Evolutionary conservation across 2,797 vertebrate species (phyloP).

Genomic region (Aphelocoma californica): DNA sequence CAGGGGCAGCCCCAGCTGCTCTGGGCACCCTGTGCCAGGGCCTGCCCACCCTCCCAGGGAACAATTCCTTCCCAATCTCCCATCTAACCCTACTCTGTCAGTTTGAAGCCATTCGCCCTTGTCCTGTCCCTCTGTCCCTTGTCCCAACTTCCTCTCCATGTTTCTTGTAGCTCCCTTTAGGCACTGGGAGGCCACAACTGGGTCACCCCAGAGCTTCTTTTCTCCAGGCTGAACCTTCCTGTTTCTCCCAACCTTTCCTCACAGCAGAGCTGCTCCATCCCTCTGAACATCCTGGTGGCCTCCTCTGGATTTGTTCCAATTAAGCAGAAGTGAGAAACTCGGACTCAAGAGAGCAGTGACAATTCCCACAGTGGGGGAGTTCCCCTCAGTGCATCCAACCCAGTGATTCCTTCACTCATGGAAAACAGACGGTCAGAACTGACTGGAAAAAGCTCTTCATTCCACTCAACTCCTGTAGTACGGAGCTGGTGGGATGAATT

Average conservation of each 20-base stretch:
- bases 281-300: not conserved
- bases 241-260: not conserved
- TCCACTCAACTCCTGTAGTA: not conserved
- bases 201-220: not conserved
- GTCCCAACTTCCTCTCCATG: not conserved
- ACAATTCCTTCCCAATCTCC: fast-evolving
- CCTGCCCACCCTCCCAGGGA: fast-evolving
- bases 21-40: not conserved
- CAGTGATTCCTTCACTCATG: not conserved
- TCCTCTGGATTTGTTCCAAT: not conserved
- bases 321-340: not conserved
- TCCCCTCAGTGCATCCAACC: not conserved
- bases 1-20: not conserved
- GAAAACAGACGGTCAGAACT: not conserved
- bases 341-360: not conserved
- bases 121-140: not conserved
- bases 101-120: not conserved
- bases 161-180: not conserved
- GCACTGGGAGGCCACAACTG: fast-evolving
- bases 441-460: not conserved
- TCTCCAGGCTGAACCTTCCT: not conserved
- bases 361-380: not conserved
- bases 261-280: not conserved
- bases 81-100: fast-evolving
- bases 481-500: constrained; percentile 7